Evolutionary conservation across 2,888 invertebrate genomes (phyloP).

Genomic region (Rhamnusium bicolor): DNA sequence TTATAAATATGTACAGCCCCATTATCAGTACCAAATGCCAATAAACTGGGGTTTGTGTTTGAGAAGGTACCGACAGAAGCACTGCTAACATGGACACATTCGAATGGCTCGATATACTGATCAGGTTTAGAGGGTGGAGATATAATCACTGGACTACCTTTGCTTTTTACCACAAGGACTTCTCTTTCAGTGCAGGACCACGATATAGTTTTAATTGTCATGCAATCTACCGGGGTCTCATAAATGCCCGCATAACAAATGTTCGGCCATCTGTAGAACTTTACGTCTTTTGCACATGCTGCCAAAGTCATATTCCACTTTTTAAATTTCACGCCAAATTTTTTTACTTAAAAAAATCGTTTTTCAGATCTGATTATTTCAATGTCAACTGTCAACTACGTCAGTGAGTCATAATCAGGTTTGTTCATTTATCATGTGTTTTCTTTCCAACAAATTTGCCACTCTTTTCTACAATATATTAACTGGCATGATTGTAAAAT

Average conservation of each 20-base stretch:
- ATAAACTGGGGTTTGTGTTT: conserved; percentile 49
- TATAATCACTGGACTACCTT: conserved; percentile 55
- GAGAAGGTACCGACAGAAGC: conserved; percentile 57
- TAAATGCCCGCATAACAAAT: conserved; percentile 63
- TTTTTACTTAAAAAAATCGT: not conserved
- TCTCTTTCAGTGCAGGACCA: conserved; percentile 64
- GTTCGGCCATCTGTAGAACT: conserved; percentile 73
- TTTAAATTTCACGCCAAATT: conserved; percentile 7
- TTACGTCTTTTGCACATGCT: conserved; percentile 74
- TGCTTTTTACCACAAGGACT: conserved; percentile 57
- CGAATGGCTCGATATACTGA: conserved; percentile 39
- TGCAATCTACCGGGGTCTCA: conserved; percentile 54
- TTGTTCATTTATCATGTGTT: not conserved
- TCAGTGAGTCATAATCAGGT: not conserved
- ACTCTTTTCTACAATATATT: too few species aligned
- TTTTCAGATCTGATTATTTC: not conserved
- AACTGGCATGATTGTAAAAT: too few species aligned
- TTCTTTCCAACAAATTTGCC: too few species aligned
- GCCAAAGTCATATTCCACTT: conserved; percentile 72
- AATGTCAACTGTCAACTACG: not conserved
- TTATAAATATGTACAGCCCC: conserved; percentile 61
- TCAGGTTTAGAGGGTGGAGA: conserved; percentile 43
- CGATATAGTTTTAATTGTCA: conserved; percentile 59
- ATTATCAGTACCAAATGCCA: conserved; percentile 58
- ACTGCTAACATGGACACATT: conserved; percentile 41